Percentiles rank a stretch among this genome's conserved stretches.
These are phyloP conservation scores for Trematocara macrostoma DNA, from an alignment of 2,113 vertebrate genomes.

Conservation along the genomic window DNA sequence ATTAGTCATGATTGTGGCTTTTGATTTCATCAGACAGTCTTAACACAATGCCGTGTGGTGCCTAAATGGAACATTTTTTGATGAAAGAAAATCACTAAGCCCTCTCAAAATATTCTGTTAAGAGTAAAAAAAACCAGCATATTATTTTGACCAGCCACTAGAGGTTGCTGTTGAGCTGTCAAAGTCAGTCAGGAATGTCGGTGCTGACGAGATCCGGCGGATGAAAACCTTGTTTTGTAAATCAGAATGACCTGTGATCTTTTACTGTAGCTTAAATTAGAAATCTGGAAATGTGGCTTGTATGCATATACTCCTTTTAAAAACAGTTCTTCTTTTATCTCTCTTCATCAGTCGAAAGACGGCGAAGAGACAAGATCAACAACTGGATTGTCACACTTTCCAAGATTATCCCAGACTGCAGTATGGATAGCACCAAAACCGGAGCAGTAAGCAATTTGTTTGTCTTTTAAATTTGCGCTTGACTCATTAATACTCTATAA, in stretches of 20 bases:
- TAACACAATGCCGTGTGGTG: background rate
- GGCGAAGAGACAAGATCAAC: conserved; percentile 91
- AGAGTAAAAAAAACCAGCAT: background rate
- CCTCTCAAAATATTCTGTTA: conserved; percentile 1
- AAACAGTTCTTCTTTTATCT: background rate
- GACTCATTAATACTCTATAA: background rate
- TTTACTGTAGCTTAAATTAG: background rate
- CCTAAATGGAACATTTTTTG: conserved; percentile 12
- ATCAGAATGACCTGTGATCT: background rate
- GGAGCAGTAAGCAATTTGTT: conserved; percentile 73
- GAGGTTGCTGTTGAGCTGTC: conserved; percentile 56
- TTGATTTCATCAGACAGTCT: conserved; percentile 21
- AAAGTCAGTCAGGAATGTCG: background rate
- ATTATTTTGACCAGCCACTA: conserved; percentile 30
- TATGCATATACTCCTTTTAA: background rate
- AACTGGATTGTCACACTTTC: conserved; percentile 92
- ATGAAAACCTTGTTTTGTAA: background rate
- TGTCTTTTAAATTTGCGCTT: background rate
- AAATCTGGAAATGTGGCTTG: background rate
- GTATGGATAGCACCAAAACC: conserved; percentile 83
- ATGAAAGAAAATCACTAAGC: conserved; percentile 1
- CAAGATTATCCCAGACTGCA: conserved; percentile 91
- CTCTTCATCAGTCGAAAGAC: conserved; percentile 77
- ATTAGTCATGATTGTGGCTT: conserved; percentile 46
- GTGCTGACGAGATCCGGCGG: background rate